Evolutionary conservation across 2,113 vertebrate genomes (phyloP).

Genomic region (Sinocyclocheilus grahami): DNA sequence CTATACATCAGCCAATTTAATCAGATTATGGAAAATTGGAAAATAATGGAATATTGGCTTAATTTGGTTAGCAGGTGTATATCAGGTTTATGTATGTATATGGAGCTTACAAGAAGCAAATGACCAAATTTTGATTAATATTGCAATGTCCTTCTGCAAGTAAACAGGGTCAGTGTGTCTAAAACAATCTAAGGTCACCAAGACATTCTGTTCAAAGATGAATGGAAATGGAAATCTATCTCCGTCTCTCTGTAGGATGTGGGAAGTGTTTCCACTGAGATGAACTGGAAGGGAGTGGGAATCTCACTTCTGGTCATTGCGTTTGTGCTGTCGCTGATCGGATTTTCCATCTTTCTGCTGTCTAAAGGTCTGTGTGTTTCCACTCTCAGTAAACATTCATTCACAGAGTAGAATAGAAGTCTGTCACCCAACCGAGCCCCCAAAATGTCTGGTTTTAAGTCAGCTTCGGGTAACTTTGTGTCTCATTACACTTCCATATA

Average conservation of each 20-base stretch:
- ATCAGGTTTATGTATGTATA: not conserved
- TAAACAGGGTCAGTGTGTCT: not conserved
- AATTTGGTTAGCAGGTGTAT: not conserved
- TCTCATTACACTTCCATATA: not conserved
- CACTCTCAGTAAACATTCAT: not conserved
- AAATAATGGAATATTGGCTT: not conserved
- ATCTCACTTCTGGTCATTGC: conserved; percentile 94
- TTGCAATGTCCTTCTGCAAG: not conserved
- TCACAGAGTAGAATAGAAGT: not conserved
- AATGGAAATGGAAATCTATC: too few species aligned
- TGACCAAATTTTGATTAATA: not conserved
- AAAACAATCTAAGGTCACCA: not conserved
- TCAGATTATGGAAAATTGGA: not conserved
- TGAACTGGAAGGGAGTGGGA: conserved; percentile 96
- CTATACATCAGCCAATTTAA: not conserved
- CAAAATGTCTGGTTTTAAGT: not conserved
- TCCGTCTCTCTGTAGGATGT: conserved; percentile 77
- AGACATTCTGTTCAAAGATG: not conserved
- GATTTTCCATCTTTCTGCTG: conserved; percentile 90
- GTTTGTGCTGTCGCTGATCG: conserved; percentile 90
- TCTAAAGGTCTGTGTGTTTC: conserved; percentile 82
- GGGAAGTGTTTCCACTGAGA: conserved; percentile 83
- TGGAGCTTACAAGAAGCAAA: not conserved
- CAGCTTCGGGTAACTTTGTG: not conserved
- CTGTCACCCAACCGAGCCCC: not conserved